Evolutionary conservation across 2,113 vertebrate genomes (phyloP).

Genomic region (Rhinoptilus africanus): DNA sequence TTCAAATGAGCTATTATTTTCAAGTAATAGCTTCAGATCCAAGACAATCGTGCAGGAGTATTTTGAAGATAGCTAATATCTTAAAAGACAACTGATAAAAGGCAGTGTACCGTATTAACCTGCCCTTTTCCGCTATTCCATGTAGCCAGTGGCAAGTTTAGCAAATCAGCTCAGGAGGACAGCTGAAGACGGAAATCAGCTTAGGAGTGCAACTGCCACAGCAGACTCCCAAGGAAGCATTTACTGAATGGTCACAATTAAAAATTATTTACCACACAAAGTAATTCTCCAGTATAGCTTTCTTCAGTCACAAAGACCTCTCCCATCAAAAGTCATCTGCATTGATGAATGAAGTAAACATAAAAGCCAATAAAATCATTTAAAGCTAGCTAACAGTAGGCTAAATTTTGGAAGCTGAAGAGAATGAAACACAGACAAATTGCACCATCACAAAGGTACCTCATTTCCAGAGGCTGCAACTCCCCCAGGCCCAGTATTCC

Average conservation of each 20-base stretch:
- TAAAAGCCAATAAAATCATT: neutral
- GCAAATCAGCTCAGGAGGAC: rapidly evolving
- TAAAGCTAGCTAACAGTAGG: neutral
- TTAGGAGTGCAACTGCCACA: rapidly evolving
- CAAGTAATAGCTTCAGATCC: neutral
- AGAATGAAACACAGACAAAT: rapidly evolving
- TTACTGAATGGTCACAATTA: rapidly evolving
- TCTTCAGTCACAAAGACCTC: neutral
- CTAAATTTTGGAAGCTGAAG: rapidly evolving
- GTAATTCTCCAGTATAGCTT: rapidly evolving
- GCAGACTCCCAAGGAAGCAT: neutral
- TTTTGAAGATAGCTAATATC: neutral
- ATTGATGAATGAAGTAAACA: neutral
- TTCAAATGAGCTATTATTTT: neutral
- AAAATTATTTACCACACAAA: neutral
- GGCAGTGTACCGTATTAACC: rapidly evolving
- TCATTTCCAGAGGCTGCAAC: rapidly evolving
- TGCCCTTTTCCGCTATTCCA: neutral
- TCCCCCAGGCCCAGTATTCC: neutral
- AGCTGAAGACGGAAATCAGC: neutral
- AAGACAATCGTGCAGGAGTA: neutral
- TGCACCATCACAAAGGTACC: neutral
- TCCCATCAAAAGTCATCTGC: neutral
- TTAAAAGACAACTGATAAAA: neutral
- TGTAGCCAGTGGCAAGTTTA: rapidly evolving